Conservation (phyloP, 2,113 vertebrate genomes). For the Nycticorax nycticorax region DNA sequence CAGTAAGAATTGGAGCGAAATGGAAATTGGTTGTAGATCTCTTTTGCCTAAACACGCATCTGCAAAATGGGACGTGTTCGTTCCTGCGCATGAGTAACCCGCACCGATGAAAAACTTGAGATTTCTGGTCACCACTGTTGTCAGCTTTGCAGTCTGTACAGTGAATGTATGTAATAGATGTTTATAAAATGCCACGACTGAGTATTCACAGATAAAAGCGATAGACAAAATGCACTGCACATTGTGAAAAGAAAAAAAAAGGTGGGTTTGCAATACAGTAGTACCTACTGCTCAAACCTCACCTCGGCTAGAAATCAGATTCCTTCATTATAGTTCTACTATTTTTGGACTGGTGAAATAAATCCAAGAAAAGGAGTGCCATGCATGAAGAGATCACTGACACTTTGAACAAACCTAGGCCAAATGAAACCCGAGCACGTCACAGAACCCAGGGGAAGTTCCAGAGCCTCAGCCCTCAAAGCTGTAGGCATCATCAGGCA, state of each 20-base stretch:
- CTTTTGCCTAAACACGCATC: background rate
- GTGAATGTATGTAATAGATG: background rate
- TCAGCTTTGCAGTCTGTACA: constrained; percentile 34
- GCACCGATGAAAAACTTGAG: background rate
- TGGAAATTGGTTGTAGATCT: background rate
- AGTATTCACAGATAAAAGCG: background rate
- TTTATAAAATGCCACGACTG: background rate
- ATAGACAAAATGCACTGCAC: constrained; percentile 10
- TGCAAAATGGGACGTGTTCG: background rate
- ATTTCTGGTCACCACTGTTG: constrained; percentile 19
- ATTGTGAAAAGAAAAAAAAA: background rate
- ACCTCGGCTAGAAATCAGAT: constrained; percentile 18
- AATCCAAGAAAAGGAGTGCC: background rate
- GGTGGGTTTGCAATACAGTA: background rate
- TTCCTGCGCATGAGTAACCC: background rate
- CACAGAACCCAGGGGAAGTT: background rate
- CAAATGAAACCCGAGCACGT: background rate
- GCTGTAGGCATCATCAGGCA: background rate
- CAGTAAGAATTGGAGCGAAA: background rate
- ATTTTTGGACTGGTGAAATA: background rate
- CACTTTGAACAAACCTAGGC: background rate
- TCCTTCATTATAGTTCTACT: background rate
- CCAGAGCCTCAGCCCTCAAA: constrained; percentile 10
- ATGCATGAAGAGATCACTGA: background rate
- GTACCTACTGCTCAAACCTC: background rate